Evolutionary conservation across 2,888 invertebrate genomes (phyloP), one percentile per base, ranked within the genome.

Genomic region (Netelia inedita): DNA sequence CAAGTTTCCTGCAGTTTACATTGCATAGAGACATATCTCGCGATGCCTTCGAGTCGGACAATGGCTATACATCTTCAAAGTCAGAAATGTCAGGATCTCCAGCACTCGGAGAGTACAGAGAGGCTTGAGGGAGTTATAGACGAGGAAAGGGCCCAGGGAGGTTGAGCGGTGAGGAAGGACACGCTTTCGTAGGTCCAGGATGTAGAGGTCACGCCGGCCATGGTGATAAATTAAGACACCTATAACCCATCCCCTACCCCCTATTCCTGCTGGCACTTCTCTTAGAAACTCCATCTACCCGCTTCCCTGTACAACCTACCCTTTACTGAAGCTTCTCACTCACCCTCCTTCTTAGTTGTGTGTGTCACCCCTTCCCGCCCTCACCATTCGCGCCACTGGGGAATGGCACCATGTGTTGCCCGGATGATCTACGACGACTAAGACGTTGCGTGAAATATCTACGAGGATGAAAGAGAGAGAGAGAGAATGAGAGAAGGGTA

Each of bases 151-250:
- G 73, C 69, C 46, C 16, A 19, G 21, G 57, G 19, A 19, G 57
- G 19, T 19, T 19, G 57, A 19, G 9, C 16, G 57, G 57, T 72
- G 43, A 63, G 68, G 16, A 35, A 72, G 81, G 81, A 74, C 79
- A 71, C 63, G 82, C 85, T 85, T 82, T 79, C 80, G 84, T 81
- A 85, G 85, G 79, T 85, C 79, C 82, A 82, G 85, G 79, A 85
- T 73, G 74, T 83, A 72, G 75, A 81, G 83, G 78, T 81, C 83
- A 83, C 83, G 63, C 50, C 72, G 80, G 59, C 74, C 80, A 71
- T 23, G 83, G 89, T 91, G 89, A 91, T 92, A 92, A 92, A 92
- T 92, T 92, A 90, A 91, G 88, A 87, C 88, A 88, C 87, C 89
- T 79, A 82, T 73, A 81, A 66, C 61, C 71, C 75, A 6, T 69